Percentiles rank a stretch among this genome's conserved stretches.
Evolutionary conservation across 2,113 vertebrate species (phyloP).

Genomic region (Muscicapa adusta): DNA sequence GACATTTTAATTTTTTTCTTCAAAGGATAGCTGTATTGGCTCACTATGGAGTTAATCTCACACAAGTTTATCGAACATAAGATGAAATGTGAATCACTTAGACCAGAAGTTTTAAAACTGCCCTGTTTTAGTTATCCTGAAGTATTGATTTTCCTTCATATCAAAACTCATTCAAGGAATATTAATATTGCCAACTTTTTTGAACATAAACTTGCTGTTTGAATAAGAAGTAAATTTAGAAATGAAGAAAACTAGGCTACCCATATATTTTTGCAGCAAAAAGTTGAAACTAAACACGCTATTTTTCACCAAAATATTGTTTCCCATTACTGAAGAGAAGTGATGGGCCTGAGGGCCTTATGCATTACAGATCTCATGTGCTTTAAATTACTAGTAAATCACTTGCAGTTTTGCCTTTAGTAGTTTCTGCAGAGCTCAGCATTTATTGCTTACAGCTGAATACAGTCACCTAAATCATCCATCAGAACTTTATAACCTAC

Average conservation of each 20-base stretch:
- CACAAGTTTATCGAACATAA: neutral
- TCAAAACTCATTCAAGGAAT: neutral
- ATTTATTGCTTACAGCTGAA: constrained; percentile 79
- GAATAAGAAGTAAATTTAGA: constrained; percentile 39
- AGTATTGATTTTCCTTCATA: neutral
- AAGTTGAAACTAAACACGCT: constrained; percentile 73
- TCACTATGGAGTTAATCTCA: neutral
- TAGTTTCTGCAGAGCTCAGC: constrained; percentile 79
- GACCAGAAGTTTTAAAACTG: neutral
- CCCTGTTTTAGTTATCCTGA: neutral
- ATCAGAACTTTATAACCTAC: constrained; percentile 78
- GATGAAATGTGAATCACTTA: neutral
- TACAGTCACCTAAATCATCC: constrained; percentile 74
- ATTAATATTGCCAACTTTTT: neutral
- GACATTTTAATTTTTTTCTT: neutral
- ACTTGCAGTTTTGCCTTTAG: constrained; percentile 73
- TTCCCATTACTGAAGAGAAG: constrained; percentile 74
- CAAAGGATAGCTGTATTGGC: neutral
- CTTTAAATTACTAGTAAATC: constrained; percentile 82
- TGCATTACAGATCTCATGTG: constrained; percentile 80
- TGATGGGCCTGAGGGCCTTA: constrained; percentile 71
- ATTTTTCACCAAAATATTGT: constrained; percentile 78
- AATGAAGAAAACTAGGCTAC: constrained; percentile 43
- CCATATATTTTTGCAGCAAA: constrained; percentile 66
- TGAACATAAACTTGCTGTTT: neutral